phyloP scores from a whole-genome alignment of 2,113 vertebrate species.

The Pristiophorus japonicus region DNA sequence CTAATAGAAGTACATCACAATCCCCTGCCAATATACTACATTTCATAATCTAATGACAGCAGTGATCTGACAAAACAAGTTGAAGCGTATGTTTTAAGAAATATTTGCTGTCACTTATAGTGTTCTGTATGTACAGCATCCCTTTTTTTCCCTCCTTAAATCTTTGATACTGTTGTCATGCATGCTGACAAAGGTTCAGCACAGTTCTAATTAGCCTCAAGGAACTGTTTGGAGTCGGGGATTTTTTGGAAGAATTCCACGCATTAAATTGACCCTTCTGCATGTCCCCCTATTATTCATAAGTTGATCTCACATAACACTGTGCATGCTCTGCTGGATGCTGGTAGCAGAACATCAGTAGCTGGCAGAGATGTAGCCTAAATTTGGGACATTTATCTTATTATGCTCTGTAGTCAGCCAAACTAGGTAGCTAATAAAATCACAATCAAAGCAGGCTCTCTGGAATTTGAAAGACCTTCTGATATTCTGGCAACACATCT shows the following conservation, averaged over 20 bases:
- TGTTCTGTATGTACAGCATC: slow-evolving; percentile 50
- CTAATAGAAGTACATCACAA: slow-evolving; percentile 33
- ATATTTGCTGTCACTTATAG: slow-evolving; percentile 59
- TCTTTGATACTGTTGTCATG: slow-evolving; percentile 69
- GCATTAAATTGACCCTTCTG: slow-evolving; percentile 38
- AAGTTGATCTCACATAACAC: slow-evolving; percentile 43
- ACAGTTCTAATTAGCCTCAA: slow-evolving; percentile 62
- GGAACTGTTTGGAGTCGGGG: slow-evolving; percentile 53
- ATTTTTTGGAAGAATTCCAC: slow-evolving; percentile 41
- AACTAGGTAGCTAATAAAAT: slow-evolving; percentile 51
- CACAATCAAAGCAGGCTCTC: slow-evolving; percentile 48
- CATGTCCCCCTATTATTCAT: slow-evolving; percentile 34
- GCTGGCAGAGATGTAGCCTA: slow-evolving; percentile 41
- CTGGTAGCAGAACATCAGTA: slow-evolving; percentile 41
- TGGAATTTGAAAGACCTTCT: slow-evolving; percentile 48
- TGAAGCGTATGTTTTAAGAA: slow-evolving; percentile 69
- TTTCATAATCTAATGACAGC: slow-evolving; percentile 38
- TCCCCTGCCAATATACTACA: slow-evolving; percentile 34
- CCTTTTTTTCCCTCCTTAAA: slow-evolving; percentile 50
- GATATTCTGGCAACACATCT: slow-evolving; percentile 53
- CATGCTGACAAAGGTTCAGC: slow-evolving; percentile 56
- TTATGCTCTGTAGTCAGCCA: slow-evolving; percentile 44
- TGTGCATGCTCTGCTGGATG: slow-evolving; percentile 41
- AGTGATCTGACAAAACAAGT: slow-evolving; percentile 58
- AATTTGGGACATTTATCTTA: slow-evolving; percentile 39